Conservation (phyloP, 2,113 vertebrate genomes). For the Bos taurus region ARS-UCD2.0 NC_037331.1:42943001-42943500, state of each 20-base stretch:
- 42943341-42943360: fast-evolving
- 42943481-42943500: not conserved
- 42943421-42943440: not conserved
- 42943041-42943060: not conserved
- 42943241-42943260: not conserved
- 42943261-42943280: not conserved
- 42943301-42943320: not conserved
- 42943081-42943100: not conserved
- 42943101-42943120: not conserved
- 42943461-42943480: not conserved
- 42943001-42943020: not conserved
- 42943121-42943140: not conserved
- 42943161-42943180: not conserved
- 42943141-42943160: not conserved
- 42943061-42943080: not conserved
- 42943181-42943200: not conserved
- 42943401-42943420: not conserved
- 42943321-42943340: not conserved
- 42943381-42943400: not conserved
- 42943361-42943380: not conserved
- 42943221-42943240: not conserved
- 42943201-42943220: not conserved
- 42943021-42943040: not conserved
- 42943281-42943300: not conserved
- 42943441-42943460: not conserved